phyloP scores from a whole-genome alignment of 2,113 vertebrate genomes.

The Bettongia penicillata region DNA sequence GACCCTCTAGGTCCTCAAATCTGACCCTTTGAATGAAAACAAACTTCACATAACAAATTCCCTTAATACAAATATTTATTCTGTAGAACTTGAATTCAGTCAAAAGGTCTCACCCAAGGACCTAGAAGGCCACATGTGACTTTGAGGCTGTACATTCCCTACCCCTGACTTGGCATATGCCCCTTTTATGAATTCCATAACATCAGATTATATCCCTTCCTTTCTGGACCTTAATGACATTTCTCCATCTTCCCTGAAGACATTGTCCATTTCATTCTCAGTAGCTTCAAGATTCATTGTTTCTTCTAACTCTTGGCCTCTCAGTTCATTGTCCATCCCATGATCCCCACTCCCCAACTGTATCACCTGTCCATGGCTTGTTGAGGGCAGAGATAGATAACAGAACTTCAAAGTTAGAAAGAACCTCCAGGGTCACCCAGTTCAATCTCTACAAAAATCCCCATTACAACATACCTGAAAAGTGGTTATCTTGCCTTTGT shows the following conservation, averaged over 20 bases:
- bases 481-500: background rate
- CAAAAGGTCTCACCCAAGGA: no score
- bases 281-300: background rate
- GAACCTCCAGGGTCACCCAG: background rate
- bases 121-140: no score
- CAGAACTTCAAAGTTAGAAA: background rate
- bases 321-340: background rate
- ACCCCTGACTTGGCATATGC: background rate
- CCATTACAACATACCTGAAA: background rate
- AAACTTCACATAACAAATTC: no score
- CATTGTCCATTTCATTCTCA: background rate
- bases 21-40: no score
- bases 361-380: background rate
- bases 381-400: background rate
- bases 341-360: no score
- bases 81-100: no score
- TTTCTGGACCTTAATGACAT: background rate
- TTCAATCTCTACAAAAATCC: background rate
- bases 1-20: no score
- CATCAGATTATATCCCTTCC: background rate
- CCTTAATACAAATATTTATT: no score
- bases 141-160: no score
- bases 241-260: background rate
- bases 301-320: background rate
- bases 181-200: background rate